Base-by-base conservation (phyloP, 2,113 vertebrate species). In the Ammodytes dubius region DNA sequence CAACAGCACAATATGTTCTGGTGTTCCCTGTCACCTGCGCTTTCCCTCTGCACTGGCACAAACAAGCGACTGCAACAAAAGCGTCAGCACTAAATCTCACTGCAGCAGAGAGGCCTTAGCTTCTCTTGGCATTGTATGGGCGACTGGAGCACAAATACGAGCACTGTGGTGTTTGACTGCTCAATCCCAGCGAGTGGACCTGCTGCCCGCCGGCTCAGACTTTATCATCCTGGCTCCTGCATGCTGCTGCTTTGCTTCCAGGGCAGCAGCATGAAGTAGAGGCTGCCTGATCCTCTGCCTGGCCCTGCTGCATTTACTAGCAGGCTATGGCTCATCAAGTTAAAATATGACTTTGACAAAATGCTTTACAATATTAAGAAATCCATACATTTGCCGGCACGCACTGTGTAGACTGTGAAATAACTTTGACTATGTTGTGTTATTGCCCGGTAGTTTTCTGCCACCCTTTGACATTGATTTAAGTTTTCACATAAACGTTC, bases 171-270 rank as follows among this genome's bases (percentile, higher is more conserved):
- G 7, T 87, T 69, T 82, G 75, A 86, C 79, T 73, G 66, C 65
- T 82, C 74, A 70, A 71, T 82, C 58, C 68, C 54, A 46, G 67
- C 3, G 15, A 52, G 65, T 7, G 42, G 61, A 75, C 71, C 63
- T 59, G 67, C 80, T 84, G 76, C 84, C 89, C 84, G 72, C 56
- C 39, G 15, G 88, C 86, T 86, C 79, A 66, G 37, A 64, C 81
- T 63, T 84, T 54, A 83, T 86, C 83, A 73, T 66, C 60, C 63
- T 57, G 84, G 86, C 78, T 83, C 11, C 69, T 42, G 46, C 27
- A 27, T 27, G 27, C 61, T 73, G 45, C 79, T 7, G 82, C 74
- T 79, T 40, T 58, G 61, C 66, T 59, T 50, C 60, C 58, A 5
- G 1, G 64, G 54, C 60, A 53, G 61, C 45, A 60, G 65, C 53